Conservation (phyloP, 2,113 vertebrate genomes). For the Axis porcinus region DNA sequence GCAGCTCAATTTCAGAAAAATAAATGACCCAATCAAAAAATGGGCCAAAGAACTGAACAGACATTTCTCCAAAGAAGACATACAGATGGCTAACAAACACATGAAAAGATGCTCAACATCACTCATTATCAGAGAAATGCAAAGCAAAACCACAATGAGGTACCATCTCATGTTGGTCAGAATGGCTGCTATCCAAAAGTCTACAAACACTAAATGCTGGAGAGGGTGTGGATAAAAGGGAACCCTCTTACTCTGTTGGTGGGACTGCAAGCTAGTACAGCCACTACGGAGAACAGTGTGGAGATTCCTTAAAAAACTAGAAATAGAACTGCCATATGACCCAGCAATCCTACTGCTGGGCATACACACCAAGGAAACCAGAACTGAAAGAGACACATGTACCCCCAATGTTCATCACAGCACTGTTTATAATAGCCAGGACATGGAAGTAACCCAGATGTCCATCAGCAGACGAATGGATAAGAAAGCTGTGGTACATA, state of each 20-base stretch:
- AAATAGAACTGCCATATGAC: background rate
- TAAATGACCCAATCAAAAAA: background rate
- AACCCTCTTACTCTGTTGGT: background rate
- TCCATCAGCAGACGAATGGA: background rate
- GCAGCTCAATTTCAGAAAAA: background rate
- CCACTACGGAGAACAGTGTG: background rate
- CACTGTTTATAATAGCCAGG: background rate
- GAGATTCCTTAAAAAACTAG: background rate
- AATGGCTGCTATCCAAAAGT: background rate
- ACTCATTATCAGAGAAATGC: background rate
- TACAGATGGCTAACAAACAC: background rate
- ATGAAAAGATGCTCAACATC: background rate
- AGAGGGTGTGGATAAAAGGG: background rate
- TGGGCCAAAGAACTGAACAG: background rate
- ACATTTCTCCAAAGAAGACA: background rate
- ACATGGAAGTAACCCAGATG: background rate
- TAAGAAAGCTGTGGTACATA: background rate
- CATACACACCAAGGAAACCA: background rate
- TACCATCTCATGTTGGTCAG: accelerated
- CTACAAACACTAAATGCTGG: background rate
- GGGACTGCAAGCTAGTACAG: background rate
- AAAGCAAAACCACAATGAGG: background rate
- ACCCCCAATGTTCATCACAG: background rate
- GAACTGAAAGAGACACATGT: background rate
- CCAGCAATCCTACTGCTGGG: background rate